These are phyloP conservation scores for Dysidea cf. avara DNA, from an alignment of 37 sponge, comb jelly and placozoan species.

Conservation along the genomic window DNA sequence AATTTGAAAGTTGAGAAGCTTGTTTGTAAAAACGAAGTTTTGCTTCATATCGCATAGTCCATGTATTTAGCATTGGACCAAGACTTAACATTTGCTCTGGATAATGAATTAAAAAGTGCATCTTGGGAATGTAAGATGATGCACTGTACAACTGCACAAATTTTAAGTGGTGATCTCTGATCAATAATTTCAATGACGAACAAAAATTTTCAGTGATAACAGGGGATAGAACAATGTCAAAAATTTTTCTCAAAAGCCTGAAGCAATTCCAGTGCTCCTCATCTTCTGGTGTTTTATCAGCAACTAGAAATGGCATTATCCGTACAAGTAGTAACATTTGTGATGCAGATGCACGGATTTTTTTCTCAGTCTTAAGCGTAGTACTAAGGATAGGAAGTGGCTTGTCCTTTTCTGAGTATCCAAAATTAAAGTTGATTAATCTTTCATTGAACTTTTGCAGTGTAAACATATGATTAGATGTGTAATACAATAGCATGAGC, in stretches of 20 bases:
- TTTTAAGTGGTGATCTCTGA: conserved; percentile 17
- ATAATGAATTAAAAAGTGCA: conserved; percentile 40
- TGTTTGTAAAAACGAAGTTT: conserved; percentile 35
- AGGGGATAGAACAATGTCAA: conserved; percentile 31
- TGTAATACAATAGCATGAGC: conserved; percentile 13
- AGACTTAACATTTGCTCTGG: conserved; percentile 16
- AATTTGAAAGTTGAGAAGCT: conserved; percentile 18
- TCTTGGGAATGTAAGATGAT: conserved; percentile 10
- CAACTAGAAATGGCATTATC: conserved; percentile 43
- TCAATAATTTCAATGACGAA: conserved; percentile 8
- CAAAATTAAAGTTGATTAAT: conserved; percentile 35
- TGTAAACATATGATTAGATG: conserved; percentile 3
- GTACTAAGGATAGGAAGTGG: conserved; percentile 6
- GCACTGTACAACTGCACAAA: conserved; percentile 12
- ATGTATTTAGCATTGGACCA: conserved; percentile 32
- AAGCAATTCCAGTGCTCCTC: conserved; percentile 25
- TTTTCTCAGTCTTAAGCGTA: background rate
- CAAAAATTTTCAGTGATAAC: background rate
- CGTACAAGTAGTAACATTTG: conserved; percentile 7
- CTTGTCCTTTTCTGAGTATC: conserved; percentile 16
- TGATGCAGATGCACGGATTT: conserved; percentile 10
- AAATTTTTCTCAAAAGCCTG: conserved; percentile 19
- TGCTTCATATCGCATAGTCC: conserved; percentile 49
- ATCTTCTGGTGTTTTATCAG: conserved; percentile 28
- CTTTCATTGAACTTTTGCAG: conserved; percentile 15